Evolutionary conservation across 2,113 vertebrate species (phyloP), one percentile per base, ranked within the genome.

Genomic region (Podarcis muralis): DNA sequence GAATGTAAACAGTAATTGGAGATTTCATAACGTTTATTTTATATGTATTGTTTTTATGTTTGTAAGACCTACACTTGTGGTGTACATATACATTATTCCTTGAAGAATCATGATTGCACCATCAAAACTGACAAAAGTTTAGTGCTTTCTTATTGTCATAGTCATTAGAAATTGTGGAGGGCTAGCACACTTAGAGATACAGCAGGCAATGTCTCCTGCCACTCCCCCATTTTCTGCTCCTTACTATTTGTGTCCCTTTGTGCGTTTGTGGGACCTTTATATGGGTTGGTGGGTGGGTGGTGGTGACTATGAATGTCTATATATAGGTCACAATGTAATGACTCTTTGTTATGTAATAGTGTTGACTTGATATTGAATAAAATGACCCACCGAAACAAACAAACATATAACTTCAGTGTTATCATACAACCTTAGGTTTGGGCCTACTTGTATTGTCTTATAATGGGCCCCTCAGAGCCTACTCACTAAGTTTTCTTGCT

Each of bases 21-120:
- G 13, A 88, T 92, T 95, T 91, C 72, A 53, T 4, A 15, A 87
- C 35, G 27, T 90, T 25, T 82, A 1, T 93, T 94, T 94, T 62
- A 89, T 81, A 83, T 84, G 4, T 68, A 85, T 18, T 22, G 89
- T 88, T 35, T 72, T 18, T 81, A 22, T 22, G 23, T 92, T 66
- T 79, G 59, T 43, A 77, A 65, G 76, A 90, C 57, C 62, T 90
- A 30, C 81, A 65, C 48, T 53, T 53, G 48, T 53, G 11, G 22
- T 89, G 80, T 92, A 74, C 86, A 15, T 18, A 9, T 84, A 37
- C 1, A 72, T 84, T 5, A 7, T 20, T 37, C 1, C 2, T 72
- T 43, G 15, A 35, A 69, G 35, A 66, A 72, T 65, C 25, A 66
- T 0, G 81, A 89, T 35, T 93, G 48, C 3, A 11, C 62, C 20